Conservation (phyloP, 30 jellyfish, hydroid and myxozoan species). For the Cassiopea xamachana region DNA sequence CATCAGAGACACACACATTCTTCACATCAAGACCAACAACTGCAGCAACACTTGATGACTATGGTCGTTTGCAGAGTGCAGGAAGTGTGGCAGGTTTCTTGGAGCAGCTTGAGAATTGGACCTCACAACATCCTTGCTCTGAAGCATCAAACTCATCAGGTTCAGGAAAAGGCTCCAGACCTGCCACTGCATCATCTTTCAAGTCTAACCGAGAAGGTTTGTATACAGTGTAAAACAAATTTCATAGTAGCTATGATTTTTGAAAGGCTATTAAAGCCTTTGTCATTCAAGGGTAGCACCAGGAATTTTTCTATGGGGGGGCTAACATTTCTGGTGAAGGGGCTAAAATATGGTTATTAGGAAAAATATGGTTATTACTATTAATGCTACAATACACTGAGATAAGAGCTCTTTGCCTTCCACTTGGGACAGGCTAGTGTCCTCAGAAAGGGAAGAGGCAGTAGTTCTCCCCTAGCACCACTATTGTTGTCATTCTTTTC, state of each 20-base stretch:
- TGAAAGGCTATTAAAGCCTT: no score
- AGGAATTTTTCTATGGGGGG: no score
- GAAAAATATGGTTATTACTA: no score
- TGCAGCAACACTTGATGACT: conserved; percentile 69
- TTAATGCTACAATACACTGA: no score
- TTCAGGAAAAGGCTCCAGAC: conserved; percentile 71
- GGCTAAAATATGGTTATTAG: no score
- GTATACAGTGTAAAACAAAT: background rate
- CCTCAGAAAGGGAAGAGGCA: no score
- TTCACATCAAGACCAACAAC: conserved; percentile 81
- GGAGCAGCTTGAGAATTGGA: conserved; percentile 80
- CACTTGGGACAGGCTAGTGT: no score
- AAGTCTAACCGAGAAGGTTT: conserved; percentile 61
- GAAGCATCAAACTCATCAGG: conserved; percentile 47
- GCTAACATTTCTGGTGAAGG: no score
- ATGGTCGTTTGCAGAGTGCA: conserved; percentile 72
- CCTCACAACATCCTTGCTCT: conserved; percentile 69
- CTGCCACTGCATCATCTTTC: conserved; percentile 65
- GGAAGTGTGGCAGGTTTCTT: conserved; percentile 77
- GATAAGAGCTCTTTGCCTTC: no score
- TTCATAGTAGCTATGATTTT: background rate
- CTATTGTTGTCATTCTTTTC: no score
- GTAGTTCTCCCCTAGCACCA: no score
- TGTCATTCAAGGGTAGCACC: no score
- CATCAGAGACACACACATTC: conserved; percentile 59